These are phyloP conservation scores for Lepidurus packardi DNA, from an alignment of 1,140 invertebrate genomes.

Conservation along the genomic window DNA sequence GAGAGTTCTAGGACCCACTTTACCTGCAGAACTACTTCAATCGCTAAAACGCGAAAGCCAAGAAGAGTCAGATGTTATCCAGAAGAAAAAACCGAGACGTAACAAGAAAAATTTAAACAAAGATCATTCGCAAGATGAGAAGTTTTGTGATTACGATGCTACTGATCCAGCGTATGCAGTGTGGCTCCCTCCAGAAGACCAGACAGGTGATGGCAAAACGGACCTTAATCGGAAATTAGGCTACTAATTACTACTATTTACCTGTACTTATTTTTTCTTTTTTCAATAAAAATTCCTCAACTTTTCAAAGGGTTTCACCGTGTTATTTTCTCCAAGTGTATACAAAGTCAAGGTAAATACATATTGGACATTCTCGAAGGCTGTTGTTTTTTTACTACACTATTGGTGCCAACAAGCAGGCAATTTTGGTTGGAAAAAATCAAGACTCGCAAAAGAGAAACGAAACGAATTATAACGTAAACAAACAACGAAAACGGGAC, in stretches of 20 bases:
- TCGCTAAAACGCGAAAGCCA: not conserved
- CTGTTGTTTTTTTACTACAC: not conserved
- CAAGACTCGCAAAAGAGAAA: not conserved
- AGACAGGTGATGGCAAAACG: slow-evolving; percentile 73
- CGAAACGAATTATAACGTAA: not conserved
- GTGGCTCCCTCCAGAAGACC: slow-evolving; percentile 69
- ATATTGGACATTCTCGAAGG: not conserved
- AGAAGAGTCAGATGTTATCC: not conserved
- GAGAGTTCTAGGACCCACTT: not conserved
- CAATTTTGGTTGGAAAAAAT: not conserved
- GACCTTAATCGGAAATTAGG: slow-evolving; percentile 75
- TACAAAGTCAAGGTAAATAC: not conserved
- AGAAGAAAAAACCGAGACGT: not conserved
- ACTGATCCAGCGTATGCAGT: slow-evolving; percentile 55
- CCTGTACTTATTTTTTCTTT: not conserved
- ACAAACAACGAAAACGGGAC: not conserved
- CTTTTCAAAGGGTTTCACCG: not conserved
- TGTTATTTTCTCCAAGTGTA: slow-evolving; percentile 3
- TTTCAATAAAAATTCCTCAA: not conserved
- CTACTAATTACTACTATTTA: slow-evolving; percentile 52
- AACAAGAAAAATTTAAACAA: not conserved
- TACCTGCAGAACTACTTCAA: not conserved
- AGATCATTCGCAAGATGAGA: not conserved
- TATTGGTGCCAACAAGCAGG: not conserved
- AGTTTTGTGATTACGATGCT: slow-evolving; percentile 43